phyloP scores from a whole-genome alignment of 2,797 vertebrate species.

The Ctenopoma multispine region DNA sequence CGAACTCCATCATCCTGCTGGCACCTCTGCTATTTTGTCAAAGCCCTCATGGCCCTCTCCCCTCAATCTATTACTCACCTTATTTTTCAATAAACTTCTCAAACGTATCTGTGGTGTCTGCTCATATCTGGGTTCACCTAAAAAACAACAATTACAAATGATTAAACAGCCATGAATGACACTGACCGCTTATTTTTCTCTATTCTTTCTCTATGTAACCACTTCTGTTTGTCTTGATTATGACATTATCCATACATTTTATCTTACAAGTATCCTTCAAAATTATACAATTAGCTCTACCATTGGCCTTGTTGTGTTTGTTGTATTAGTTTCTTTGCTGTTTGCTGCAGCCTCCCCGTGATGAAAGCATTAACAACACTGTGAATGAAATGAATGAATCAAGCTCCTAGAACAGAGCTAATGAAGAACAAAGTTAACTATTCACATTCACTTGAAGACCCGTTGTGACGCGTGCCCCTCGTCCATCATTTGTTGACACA shows the following conservation, averaged over 20 bases:
- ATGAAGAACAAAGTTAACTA: slow-evolving; percentile 26
- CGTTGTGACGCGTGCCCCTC: slow-evolving; percentile 41
- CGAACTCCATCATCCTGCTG: too few species aligned
- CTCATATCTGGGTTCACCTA: too few species aligned
- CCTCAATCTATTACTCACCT: too few species aligned
- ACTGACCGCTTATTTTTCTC: not conserved
- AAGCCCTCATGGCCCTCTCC: too few species aligned
- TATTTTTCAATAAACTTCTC: too few species aligned
- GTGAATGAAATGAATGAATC: slow-evolving; percentile 24
- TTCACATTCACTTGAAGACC: slow-evolving; percentile 41
- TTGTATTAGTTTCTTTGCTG: slow-evolving; percentile 6
- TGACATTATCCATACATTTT: slow-evolving; percentile 9
- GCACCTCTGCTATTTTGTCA: too few species aligned
- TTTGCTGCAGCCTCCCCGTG: not conserved
- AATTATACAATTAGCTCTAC: not conserved
- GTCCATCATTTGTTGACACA: slow-evolving; percentile 58
- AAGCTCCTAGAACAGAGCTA: slow-evolving; percentile 8
- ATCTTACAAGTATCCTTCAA: slow-evolving; percentile 2
- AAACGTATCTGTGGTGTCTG: too few species aligned
- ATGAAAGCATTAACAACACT: slow-evolving; percentile 31
- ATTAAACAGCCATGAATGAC: too few species aligned
- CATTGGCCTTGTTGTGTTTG: not conserved
- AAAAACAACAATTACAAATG: too few species aligned
- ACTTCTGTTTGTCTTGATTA: not conserved
- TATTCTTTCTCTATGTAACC: not conserved